Base-by-base conservation (phyloP, 2,113 vertebrate genomes). In the Rhabdornis inornatus region DNA sequence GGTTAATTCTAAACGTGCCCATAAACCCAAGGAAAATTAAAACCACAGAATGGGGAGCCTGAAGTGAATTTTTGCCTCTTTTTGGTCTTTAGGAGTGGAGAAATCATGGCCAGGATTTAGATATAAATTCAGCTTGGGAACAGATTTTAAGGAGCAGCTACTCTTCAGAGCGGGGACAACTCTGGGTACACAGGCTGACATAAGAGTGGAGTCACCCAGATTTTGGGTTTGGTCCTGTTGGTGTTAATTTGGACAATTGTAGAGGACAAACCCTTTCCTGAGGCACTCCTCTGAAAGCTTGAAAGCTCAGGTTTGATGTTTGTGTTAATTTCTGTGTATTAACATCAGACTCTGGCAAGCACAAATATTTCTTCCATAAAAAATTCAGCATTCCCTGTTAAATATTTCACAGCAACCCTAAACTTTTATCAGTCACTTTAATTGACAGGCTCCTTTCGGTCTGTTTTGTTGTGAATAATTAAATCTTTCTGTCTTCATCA, bases 381-480 rank as follows among this genome's bases (percentile, higher is more conserved):
- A 86, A 80, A 96, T 92, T 80, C 68, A 95, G 57, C 53, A 12
- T 55, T 80, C 25, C 30, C 82, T 94, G 28, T 39, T 92, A 74
- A 94, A 83, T 95, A 81, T 92, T 96, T 93, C 68, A 96, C 79
- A 59, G 74, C 40, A 65, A 31, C 52, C 6, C 9, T 70, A 91
- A 89, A 80, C 78, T 85, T 90, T 55, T 83, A 86, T 90, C 83
- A 83, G 75, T 86, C 83, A 69, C 71, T 94, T 80, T 69, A 83
- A 87, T 66, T 92, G 93, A 78, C 84, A 84, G 59, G 56, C 42
- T 95, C 55, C 82, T 88, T 93, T 15, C 57, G 53, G 81, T 88
- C 66, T 83, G 65, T 72, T 74, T 89, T 45, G 25, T 40, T 92
- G 42, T 90, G 68, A 94, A 92, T 88, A 90, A 93, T 90, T 91